These are phyloP conservation scores for Rapana venosa DNA, from an alignment of 2,888 invertebrate genomes.

Conservation along the genomic window DNA sequence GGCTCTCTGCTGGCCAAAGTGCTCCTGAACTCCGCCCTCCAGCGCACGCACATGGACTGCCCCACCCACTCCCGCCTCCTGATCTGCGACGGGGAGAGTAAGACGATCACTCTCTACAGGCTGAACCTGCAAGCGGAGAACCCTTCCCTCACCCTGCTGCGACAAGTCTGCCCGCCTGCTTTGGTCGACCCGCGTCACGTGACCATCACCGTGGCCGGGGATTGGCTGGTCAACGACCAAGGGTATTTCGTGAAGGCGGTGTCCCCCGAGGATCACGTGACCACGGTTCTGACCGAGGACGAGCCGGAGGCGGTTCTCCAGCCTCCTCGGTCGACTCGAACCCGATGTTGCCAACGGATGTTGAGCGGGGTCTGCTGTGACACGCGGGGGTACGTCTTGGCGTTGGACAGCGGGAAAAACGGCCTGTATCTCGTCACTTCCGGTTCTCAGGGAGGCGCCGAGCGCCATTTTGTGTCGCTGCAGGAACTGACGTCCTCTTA, in stretches of 20 bases:
- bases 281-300: constrained; percentile 33
- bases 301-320: constrained; percentile 14
- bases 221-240: constrained; percentile 39
- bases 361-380: constrained; percentile 33
- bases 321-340: neutral
- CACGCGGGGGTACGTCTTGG: constrained; percentile 12
- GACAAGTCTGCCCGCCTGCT: neutral
- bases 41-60: constrained; percentile 19
- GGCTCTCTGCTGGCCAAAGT: constrained; percentile 7
- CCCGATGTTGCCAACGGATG: neutral
- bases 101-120: constrained; percentile 15
- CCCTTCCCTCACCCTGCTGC: neutral
- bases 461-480: constrained; percentile 35
- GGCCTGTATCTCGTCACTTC: constrained; percentile 33
- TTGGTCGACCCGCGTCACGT: constrained; percentile 26
- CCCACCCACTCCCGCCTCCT: constrained; percentile 2
- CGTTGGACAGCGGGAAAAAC: constrained; percentile 23
- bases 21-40: neutral
- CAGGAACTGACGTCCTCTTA: neutral
- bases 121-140: neutral
- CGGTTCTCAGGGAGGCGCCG: neutral
- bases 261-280: constrained; percentile 34
- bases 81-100: constrained; percentile 29
- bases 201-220: constrained; percentile 33
- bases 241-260: neutral